These are phyloP conservation scores for Cantharis flavilabris DNA, from an alignment of 2,888 invertebrate genomes.

Conservation along the genomic window DNA sequence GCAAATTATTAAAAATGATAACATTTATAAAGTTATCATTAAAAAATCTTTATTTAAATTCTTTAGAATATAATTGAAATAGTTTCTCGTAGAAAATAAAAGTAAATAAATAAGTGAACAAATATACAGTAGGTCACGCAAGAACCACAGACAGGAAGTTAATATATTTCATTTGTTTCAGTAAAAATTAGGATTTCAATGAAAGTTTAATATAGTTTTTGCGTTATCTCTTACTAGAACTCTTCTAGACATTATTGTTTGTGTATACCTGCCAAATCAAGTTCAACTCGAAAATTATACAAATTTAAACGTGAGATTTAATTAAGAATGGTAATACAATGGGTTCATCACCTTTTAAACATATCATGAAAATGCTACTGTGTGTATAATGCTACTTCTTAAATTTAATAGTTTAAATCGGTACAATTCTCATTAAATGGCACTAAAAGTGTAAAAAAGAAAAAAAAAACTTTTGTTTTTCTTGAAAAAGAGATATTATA, in stretches of 20 bases:
- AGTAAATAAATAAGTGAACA: background rate
- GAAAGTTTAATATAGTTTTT: background rate
- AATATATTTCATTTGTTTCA: background rate
- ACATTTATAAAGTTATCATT: background rate
- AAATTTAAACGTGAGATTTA: background rate
- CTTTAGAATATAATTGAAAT: background rate
- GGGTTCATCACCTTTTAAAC: background rate
- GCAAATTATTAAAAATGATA: background rate
- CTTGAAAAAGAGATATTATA: too few species aligned
- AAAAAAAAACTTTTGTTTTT: too few species aligned
- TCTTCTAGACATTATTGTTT: background rate
- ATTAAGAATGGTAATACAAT: background rate
- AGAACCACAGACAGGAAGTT: background rate
- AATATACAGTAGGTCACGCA: background rate
- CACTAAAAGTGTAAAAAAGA: too few species aligned
- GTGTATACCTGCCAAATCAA: background rate
- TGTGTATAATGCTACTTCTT: background rate
- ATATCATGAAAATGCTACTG: background rate
- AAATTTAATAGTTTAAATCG: background rate
- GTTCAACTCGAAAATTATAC: background rate
- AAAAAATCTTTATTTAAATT: background rate
- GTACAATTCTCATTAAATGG: background rate
- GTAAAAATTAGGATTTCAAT: background rate
- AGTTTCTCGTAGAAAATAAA: background rate
- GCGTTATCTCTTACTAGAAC: background rate